These are phyloP conservation scores for Tenthredo scrophulariae DNA, from an alignment of 2,888 invertebrate species.

Conservation along the genomic window DNA sequence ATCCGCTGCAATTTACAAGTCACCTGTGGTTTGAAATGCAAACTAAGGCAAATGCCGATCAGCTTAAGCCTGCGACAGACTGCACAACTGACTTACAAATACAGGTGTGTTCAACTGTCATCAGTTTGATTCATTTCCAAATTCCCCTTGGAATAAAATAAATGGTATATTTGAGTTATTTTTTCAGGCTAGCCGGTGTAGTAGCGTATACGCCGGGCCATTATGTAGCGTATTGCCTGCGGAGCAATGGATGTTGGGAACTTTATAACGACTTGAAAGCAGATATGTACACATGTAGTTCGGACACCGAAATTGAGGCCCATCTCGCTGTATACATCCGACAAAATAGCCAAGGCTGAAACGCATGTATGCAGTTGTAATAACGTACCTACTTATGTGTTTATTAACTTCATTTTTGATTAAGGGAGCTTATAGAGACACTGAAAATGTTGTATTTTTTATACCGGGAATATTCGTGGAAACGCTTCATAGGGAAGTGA, in stretches of 20 bases:
- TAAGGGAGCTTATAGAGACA: background rate
- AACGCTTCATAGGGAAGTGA: too few species aligned
- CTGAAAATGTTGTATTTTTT: background rate
- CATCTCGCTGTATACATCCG: constrained; percentile 36
- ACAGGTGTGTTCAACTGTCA: constrained; percentile 17
- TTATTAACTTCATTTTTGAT: constrained; percentile 2
- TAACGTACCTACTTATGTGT: background rate
- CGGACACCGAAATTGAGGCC: constrained; percentile 12
- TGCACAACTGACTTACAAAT: constrained; percentile 2
- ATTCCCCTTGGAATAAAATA: background rate
- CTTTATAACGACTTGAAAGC: background rate
- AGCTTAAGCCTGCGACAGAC: constrained; percentile 12
- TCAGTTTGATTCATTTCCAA: constrained; percentile 10
- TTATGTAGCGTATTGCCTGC: constrained; percentile 14
- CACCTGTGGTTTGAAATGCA: constrained; percentile 41
- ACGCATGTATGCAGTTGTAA: background rate
- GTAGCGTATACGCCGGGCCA: constrained; percentile 20
- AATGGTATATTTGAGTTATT: background rate
- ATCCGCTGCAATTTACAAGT: background rate
- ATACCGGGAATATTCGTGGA: too few species aligned
- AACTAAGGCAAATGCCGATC: background rate
- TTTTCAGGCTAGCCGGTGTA: constrained; percentile 33
- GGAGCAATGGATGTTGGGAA: constrained; percentile 26
- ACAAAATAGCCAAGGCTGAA: background rate
- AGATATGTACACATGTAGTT: constrained; percentile 1